Percentiles rank a stretch among this genome's conserved stretches.
These are phyloP conservation scores for Amorpha juglandis DNA, from an alignment of 2,888 invertebrate species.

Conservation along the genomic window DNA sequence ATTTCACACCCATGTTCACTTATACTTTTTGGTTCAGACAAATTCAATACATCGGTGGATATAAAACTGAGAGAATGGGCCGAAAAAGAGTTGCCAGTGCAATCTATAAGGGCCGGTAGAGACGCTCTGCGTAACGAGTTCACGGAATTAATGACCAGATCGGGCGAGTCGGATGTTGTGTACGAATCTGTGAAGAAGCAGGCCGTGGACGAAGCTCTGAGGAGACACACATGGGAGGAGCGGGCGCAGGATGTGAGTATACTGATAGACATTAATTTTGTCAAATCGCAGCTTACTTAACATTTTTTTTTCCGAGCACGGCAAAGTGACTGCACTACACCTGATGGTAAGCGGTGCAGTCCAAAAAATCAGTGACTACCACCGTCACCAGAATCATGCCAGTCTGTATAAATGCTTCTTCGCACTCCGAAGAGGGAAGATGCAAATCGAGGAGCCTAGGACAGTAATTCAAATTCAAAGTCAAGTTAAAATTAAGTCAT, in stretches of 20 bases:
- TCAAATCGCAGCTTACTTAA: no score
- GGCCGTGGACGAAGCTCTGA: conserved; percentile 94
- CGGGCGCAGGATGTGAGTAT: conserved; percentile 86
- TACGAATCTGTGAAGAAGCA: conserved; percentile 95
- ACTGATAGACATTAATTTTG: neutral
- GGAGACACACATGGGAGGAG: conserved; percentile 96
- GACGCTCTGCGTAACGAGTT: conserved; percentile 86
- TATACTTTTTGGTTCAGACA: conserved; percentile 76
- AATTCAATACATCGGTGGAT: conserved; percentile 94
- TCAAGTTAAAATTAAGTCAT: no score
- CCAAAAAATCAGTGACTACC: no score
- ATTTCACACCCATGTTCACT: no score
- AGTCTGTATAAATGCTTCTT: no score
- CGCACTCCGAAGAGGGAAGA: no score
- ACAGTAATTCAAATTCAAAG: no score
- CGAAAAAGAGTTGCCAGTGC: conserved; percentile 93
- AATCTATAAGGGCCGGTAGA: conserved; percentile 86
- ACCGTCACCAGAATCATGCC: no score
- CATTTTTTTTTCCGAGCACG: no score
- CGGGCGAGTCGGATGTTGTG: conserved; percentile 91
- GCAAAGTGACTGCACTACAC: no score
- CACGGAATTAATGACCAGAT: conserved; percentile 54
- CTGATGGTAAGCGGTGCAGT: no score
- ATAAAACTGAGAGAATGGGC: conserved; percentile 99
- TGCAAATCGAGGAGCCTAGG: no score